Evolutionary conservation across 2,888 invertebrate species (phyloP), one percentile per base, ranked within the genome.

Genomic region (Geophilus truncorum): DNA sequence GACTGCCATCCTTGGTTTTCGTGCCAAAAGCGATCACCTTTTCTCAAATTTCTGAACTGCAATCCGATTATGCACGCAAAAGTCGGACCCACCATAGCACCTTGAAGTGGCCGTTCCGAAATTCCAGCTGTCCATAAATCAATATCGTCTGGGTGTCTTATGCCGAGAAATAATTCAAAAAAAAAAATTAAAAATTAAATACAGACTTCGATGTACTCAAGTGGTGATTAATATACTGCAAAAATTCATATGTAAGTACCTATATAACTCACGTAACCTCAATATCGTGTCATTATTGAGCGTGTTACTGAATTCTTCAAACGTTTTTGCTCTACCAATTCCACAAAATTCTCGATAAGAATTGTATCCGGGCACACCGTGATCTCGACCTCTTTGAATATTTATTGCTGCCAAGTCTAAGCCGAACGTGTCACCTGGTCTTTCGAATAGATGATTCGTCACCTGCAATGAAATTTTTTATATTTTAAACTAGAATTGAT

Each of bases 241-340:
- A n/a, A n/a, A n/a, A n/a, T n/a, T n/a, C n/a, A n/a, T n/a, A n/a
- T n/a, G n/a, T n/a, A n/a, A n/a, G 89, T 86, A 92, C 91, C 94
- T 93, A 85, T 94, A 95, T 85, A 95, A 94, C 2, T 93, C 92
- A 84, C 92, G 90, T 86, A 95, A 96, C 87, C 93, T 91, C 81
- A 91, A 88, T 77, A 95, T 92, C 0, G 96, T 96, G 82, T 93
- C 93, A 86, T 96, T 96, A 4, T 94, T 92, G 94, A 96, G 95
- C 77, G 94, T 92, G 32, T 94, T 94, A 83, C 93, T 93, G 83
- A 96, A 89, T 83, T 93, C 94, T 81, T 93, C 92, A 57, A 82
- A 82, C 10, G 81, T 80, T 28, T 57, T 76, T 1, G 78, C 81
- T 62, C 78, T 78, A n/a, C 80, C 80, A 25, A 80, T 57, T 21